Base-by-base conservation (phyloP, 2,113 vertebrate species). In the Hiodon tergisus region DNA sequence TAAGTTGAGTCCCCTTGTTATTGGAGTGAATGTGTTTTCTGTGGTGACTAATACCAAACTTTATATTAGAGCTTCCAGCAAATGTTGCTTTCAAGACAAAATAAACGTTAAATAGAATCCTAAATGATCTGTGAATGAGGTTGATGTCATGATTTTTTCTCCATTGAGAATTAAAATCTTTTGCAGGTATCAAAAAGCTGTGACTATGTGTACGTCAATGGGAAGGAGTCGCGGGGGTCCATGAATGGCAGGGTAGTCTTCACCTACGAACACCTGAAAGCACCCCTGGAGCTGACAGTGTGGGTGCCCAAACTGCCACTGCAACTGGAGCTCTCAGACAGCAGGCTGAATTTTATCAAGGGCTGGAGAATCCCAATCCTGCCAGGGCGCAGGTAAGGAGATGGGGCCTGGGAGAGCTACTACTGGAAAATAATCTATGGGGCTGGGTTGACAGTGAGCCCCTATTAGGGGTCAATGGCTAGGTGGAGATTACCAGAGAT, bases 341-440 rank as follows among this genome's bases (percentile, higher is more conserved):
- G 83, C 79, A 90, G 85, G n/a, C 92, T 99, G 71, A 97, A 95
- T 86, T 96, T 98, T 88, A 95, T 99, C 89, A 98, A 97, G 83
- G 97, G 96, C 71, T 99, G 97, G 97, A 93, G 97, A 82, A 96
- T 98, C 14, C 96, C 97, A 73, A 95, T 99, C 77, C 91, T 98
- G 78, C 94, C 94, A 0, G 94, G 97, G 84, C 85, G 94, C 79
- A 94, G 96, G 97, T 99, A 82, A 86, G 87, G 6, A 61, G 1
- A 6, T 3, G 3, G 31, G 31, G 31, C 31, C 31, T 31, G 31
- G 31, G 31, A 31, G 31, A 31, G 31, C 31, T 31, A 31, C 31
- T 31, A 31, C 31, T 31, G 31, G 31, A 31, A 31, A 31, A 31
- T 31, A 31, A 31, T 31, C 31, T 31, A 31, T 31, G 31, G 31